These are phyloP conservation scores for Trachelus iudaicus DNA, from an alignment of 2,888 invertebrate genomes.

Conservation along the genomic window DNA sequence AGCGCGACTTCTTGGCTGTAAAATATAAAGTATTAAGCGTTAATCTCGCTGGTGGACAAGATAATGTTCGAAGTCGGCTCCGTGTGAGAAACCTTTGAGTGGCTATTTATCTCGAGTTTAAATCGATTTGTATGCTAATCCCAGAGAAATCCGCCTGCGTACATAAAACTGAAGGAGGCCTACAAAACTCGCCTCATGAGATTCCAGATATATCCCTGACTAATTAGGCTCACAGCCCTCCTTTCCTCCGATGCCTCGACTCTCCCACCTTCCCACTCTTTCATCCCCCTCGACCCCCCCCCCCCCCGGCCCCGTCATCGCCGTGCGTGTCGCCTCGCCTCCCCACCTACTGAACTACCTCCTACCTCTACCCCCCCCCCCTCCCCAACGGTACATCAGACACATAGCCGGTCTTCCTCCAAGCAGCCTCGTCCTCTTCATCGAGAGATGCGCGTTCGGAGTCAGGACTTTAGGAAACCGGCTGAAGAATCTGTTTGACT, in stretches of 20 bases:
- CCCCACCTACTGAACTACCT: background rate
- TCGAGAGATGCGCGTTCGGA: background rate
- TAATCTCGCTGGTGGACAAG: conserved; percentile 64
- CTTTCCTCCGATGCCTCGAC: conserved; percentile 23
- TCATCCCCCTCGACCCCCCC: conserved; percentile 10
- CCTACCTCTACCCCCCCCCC: conserved; percentile 11
- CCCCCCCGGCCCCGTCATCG: conserved; percentile 6
- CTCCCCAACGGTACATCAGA: conserved; percentile 1
- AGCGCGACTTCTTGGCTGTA: conserved; percentile 40
- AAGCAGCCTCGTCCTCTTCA: background rate
- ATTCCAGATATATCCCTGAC: conserved; percentile 65
- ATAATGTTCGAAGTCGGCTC: conserved; percentile 63
- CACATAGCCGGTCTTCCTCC: background rate
- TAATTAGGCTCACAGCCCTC: conserved; percentile 60
- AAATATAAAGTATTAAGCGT: conserved; percentile 65
- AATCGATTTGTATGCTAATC: conserved; percentile 67
- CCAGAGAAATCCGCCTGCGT: conserved; percentile 62
- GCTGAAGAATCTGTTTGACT: conserved; percentile 9
- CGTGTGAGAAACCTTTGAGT: conserved; percentile 63
- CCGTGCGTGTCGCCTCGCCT: conserved; percentile 19
- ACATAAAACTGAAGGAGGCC: conserved; percentile 61
- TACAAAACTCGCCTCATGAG: conserved; percentile 62
- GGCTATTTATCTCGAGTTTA: conserved; percentile 66
- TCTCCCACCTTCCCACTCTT: conserved; percentile 16
- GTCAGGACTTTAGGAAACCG: background rate